Percentiles rank a stretch among this genome's conserved stretches.
These are phyloP conservation scores for Monoplex corrugatus DNA, from an alignment of 2,888 invertebrate species.

Conservation along the genomic window DNA sequence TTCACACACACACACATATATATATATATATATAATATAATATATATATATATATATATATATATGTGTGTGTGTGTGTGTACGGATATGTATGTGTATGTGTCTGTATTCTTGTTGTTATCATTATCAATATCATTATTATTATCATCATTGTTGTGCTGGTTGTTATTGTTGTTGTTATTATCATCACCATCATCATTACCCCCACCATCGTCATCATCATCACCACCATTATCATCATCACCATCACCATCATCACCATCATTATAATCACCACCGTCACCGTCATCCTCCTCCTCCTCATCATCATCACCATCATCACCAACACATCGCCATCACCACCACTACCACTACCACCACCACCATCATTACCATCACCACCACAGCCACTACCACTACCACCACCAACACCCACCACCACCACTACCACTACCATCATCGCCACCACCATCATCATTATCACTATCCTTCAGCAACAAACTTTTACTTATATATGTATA, in stretches of 20 bases:
- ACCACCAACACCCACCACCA: neutral
- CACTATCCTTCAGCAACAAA: too few species aligned
- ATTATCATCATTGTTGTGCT: neutral
- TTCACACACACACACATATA: too few species aligned
- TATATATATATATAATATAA: too few species aligned
- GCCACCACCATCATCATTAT: neutral
- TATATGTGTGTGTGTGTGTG: too few species aligned
- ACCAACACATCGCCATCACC: neutral
- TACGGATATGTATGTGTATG: too few species aligned
- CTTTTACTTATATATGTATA: too few species aligned
- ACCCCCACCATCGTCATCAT: neutral
- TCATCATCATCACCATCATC: neutral
- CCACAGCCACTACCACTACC: neutral
- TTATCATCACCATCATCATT: neutral
- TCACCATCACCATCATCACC: neutral
- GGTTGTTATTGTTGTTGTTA: neutral
- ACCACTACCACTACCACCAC: neutral
- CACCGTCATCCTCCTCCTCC: neutral
- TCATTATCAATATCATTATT: neutral
- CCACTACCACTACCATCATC: neutral
- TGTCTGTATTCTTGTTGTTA: neutral
- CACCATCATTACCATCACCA: neutral
- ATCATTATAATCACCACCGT: slow-evolving; percentile 1
- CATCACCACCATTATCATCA: too few species aligned
- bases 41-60: too few species aligned